A percentile compares a stretch with the other conserved stretches of the same genome.
Conservation (phyloP, 2,888 invertebrate species). For the Torymus auratus region DNA sequence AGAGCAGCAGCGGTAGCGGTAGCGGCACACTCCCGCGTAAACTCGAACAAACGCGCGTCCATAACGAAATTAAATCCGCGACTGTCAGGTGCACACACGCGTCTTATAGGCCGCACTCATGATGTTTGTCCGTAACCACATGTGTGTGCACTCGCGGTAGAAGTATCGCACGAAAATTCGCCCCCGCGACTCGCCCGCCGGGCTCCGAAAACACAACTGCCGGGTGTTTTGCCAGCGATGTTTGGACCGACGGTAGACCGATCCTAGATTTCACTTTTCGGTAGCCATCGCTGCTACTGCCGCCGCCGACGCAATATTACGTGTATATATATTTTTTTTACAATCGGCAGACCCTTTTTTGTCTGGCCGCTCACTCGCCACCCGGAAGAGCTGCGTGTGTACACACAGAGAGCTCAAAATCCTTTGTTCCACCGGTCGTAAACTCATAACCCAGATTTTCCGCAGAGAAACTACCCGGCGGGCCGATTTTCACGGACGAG, state of each 20-base stretch:
- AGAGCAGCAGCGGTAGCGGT: too few relatives aligned
- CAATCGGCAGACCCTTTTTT: too few relatives aligned
- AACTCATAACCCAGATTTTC: constrained; percentile 37
- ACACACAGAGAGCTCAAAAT: neutral
- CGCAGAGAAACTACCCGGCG: neutral
- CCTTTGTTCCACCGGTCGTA: constrained; percentile 25
- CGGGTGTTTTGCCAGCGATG: too few relatives aligned
- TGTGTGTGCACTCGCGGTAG: too few relatives aligned
- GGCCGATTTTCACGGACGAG: constrained; percentile 14
- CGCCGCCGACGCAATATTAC: neutral
- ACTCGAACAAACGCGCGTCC: constrained; percentile 37
- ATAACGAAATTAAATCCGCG: constrained; percentile 38
- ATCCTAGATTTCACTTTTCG: constrained; percentile 45
- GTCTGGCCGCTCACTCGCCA: neutral
- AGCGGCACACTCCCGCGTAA: constrained; percentile 9
- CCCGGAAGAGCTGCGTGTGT: neutral
- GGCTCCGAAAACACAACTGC: too few relatives aligned
- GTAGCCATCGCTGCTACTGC: neutral
- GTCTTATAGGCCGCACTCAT: neutral
- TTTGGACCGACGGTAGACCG: too few relatives aligned
- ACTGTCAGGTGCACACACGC: constrained; percentile 20
- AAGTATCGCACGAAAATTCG: too few relatives aligned
- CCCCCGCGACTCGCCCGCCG: too few relatives aligned
- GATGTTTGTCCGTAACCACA: too few relatives aligned
- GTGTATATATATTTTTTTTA: too few relatives aligned